Evolutionary conservation across 2,888 invertebrate species (phyloP).

Genomic region (Drosophila colorata): DNA sequence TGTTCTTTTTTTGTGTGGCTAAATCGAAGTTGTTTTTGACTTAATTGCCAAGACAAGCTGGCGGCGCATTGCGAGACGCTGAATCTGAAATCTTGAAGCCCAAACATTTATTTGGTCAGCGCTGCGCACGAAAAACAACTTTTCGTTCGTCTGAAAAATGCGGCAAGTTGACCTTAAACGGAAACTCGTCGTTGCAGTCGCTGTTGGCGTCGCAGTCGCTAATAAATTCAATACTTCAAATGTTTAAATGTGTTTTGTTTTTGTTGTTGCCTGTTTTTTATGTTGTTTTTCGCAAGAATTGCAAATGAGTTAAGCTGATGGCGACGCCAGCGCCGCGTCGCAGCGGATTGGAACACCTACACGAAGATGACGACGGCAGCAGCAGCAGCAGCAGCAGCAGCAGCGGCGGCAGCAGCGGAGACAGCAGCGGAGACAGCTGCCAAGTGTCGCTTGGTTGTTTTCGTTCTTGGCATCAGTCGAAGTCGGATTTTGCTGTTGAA

Average conservation of each 20-base stretch:
- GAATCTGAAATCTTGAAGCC: constrained; percentile 5
- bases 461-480: constrained; percentile 66
- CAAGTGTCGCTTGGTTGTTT: constrained; percentile 39
- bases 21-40: constrained; percentile 25
- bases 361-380: constrained; percentile 54
- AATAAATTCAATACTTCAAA: constrained; percentile 68
- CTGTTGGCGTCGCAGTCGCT: constrained; percentile 28
- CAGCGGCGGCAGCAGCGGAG: constrained; percentile 27
- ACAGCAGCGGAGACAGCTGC: constrained; percentile 32
- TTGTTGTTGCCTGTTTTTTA: constrained; percentile 31
- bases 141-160: constrained; percentile 74
- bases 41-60: constrained; percentile 50
- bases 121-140: constrained; percentile 68
- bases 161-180: constrained; percentile 77
- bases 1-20: constrained; percentile 14
- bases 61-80: constrained; percentile 25
- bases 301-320: constrained; percentile 71
- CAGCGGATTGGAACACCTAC: constrained; percentile 66
- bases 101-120: constrained; percentile 66
- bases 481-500: constrained; percentile 58
- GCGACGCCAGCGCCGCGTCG: constrained; percentile 21
- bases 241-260: constrained; percentile 39
- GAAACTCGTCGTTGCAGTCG: constrained; percentile 68
- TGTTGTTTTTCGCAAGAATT: constrained; percentile 74
- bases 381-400: constrained; percentile 20